A percentile compares a stretch with the other conserved stretches of the same genome.
Evolutionary conservation across 2,888 invertebrate species (phyloP).

Genomic region (Dysmachus trigonus): DNA sequence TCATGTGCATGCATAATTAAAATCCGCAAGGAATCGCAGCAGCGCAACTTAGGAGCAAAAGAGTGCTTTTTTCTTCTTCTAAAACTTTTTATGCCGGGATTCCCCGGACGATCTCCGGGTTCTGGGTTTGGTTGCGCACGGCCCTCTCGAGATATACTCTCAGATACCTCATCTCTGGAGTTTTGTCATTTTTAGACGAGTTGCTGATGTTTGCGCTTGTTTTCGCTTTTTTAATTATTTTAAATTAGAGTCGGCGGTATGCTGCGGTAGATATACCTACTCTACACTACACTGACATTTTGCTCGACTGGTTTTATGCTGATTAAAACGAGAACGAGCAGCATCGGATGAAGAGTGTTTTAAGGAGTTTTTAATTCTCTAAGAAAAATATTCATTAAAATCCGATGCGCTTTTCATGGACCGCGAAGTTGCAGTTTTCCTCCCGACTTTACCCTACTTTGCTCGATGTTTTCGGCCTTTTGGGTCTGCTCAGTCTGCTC

Average conservation of each 20-base stretch:
- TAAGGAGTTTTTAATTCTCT: conserved; percentile 37
- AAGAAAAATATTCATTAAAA: conserved; percentile 38
- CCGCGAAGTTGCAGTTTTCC: not conserved
- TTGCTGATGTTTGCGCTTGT: conserved; percentile 7
- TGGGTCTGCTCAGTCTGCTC: not conserved
- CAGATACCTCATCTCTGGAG: conserved; percentile 13
- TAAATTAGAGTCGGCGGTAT: not conserved
- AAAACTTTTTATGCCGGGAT: not conserved
- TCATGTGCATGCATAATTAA: conserved; percentile 65
- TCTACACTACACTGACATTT: conserved; percentile 15
- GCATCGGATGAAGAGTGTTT: not conserved
- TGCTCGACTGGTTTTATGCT: conserved; percentile 28
- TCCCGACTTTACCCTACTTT: not conserved
- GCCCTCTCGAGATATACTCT: not conserved
- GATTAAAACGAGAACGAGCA: conserved; percentile 20
- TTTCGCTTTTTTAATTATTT: conserved; percentile 30
- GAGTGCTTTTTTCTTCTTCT: conserved; percentile 31
- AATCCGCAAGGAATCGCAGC: conserved; percentile 50
- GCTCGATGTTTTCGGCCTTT: not conserved
- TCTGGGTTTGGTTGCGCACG: no score
- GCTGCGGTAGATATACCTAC: no score
- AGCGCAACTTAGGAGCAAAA: conserved; percentile 12
- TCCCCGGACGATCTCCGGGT: not conserved
- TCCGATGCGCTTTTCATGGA: conserved; percentile 21
- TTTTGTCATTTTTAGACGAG: conserved; percentile 37